phyloP scores from a whole-genome alignment of 2,797 vertebrate species.

The Sparidentex hasta region DNA sequence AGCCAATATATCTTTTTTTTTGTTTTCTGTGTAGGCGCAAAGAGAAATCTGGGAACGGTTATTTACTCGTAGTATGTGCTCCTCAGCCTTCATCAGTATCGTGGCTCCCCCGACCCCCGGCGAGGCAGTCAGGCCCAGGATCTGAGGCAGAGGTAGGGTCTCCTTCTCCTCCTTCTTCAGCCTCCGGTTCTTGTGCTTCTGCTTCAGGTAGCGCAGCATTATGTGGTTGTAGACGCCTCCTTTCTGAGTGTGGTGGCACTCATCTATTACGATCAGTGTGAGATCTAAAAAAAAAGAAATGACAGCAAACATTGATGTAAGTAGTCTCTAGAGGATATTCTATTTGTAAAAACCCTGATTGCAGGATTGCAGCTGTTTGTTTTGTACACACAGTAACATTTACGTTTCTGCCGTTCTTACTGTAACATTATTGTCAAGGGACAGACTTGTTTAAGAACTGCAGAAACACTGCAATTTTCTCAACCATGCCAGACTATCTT shows the following conservation, averaged over 20 bases:
- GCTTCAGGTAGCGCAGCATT: conserved; percentile 93
- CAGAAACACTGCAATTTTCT: conserved; percentile 24
- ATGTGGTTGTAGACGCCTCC: conserved; percentile 95
- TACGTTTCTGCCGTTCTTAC: conserved; percentile 14
- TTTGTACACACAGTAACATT: conserved; percentile 24
- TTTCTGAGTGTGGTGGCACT: conserved; percentile 98
- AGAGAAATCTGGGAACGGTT: conserved; percentile 9
- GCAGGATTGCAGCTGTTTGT: neutral
- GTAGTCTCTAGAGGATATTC: neutral
- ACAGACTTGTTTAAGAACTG: neutral
- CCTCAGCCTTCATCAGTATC: conserved; percentile 86
- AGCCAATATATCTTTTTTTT: neutral
- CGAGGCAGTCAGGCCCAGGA: conserved; percentile 95
- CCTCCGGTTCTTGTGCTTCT: conserved; percentile 89
- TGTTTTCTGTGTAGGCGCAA: neutral
- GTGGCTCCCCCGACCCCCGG: conserved; percentile 94
- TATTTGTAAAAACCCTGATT: neutral
- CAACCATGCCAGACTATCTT: conserved; percentile 10
- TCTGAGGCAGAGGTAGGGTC: conserved; percentile 88
- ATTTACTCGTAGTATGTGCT: conserved; percentile 95
- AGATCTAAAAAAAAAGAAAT: conserved; percentile 84
- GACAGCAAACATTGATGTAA: neutral
- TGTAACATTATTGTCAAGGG: conserved; percentile 3
- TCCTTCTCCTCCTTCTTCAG: conserved; percentile 85
- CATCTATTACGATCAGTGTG: conserved; percentile 94